These are phyloP conservation scores for Percopsis omiscomaycus DNA, from an alignment of 2,797 vertebrate genomes.

Conservation along the genomic window DNA sequence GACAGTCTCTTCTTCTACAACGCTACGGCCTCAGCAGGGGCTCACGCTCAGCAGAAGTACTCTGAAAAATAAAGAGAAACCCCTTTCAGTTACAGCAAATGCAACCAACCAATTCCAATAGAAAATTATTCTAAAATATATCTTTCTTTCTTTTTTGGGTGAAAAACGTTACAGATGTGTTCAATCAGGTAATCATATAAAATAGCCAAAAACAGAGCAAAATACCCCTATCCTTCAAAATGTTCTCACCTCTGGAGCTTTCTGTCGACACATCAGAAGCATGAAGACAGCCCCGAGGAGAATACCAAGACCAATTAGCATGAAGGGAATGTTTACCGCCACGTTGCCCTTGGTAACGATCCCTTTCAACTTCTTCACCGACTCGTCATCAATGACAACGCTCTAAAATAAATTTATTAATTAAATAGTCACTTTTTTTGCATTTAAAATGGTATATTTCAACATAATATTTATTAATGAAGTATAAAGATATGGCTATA, in stretches of 20 bases:
- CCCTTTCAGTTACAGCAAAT: background rate
- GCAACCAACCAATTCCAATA: background rate
- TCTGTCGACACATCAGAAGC: conserved; percentile 80
- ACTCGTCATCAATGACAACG: conserved; percentile 85
- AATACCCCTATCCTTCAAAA: background rate
- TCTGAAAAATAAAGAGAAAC: conserved; percentile 56
- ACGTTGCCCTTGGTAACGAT: conserved; percentile 72
- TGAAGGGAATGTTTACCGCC: conserved; percentile 86
- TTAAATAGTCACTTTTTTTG: background rate
- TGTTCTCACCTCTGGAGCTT: conserved; percentile 78
- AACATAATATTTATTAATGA: no score
- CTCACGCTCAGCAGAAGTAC: conserved; percentile 68
- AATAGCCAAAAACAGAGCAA: background rate
- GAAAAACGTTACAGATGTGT: background rate
- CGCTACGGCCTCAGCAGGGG: conserved; percentile 73
- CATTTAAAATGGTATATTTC: no score
- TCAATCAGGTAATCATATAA: background rate
- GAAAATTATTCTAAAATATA: background rate
- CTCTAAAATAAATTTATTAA: conserved; percentile 74
- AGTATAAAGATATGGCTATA: no score
- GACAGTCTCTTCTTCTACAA: background rate
- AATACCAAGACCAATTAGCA: conserved; percentile 87
- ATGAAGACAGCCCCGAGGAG: conserved; percentile 83
- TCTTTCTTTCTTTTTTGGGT: background rate
- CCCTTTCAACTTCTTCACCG: conserved; percentile 73